Evolutionary conservation across 2,888 invertebrate species (phyloP), one percentile per base, ranked within the genome.

Genomic region (Nasonia oneida): DNA sequence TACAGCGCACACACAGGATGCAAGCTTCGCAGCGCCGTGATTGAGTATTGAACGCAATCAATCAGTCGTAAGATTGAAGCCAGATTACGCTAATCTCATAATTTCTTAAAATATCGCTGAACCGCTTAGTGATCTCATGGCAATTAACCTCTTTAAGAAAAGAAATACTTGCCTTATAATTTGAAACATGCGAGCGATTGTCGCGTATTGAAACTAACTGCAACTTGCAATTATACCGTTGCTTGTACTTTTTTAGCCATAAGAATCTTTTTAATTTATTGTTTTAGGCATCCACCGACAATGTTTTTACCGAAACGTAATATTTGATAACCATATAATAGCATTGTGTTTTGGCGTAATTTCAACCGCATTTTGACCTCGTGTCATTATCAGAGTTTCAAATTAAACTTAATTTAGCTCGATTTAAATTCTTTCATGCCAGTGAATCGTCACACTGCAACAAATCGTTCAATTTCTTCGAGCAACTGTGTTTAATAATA

Each of bases 121-220:
- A 76, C 37, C 18, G 76, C 76, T 50, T 33, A 67, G 53, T 70
- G 75, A 53, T 76, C 70, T 82, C 70, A 39, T 14, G 23, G 75
- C 76, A 75, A 76, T 76, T 76, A 81, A 76, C 75, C 76, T 47
- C 64, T 67, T 76, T 76, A 74, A 82, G 53, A 81, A 33, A 74
- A 82, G 10, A 76, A 39, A 74, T 53, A 61, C 74, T 70, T 70
- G 37, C 33, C n/a, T 33, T 18, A 23, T 50, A 33, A 50, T 76
- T 76, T 33, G 75, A 53, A 15, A 57, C 33, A 18, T 57, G 29
- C 29, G 14, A 29, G 37, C 76, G 53, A 80, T 79, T 33, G 50
- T 33, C 18, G 71, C 18, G 71, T 80, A 70, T n/a, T 71, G 71
- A 64, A 50, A 23, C n/a, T 57, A 57, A 15, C 33, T 29, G 67